Evolutionary conservation across 2,888 invertebrate species (phyloP).

Genomic region (Agrypnus murinus): DNA sequence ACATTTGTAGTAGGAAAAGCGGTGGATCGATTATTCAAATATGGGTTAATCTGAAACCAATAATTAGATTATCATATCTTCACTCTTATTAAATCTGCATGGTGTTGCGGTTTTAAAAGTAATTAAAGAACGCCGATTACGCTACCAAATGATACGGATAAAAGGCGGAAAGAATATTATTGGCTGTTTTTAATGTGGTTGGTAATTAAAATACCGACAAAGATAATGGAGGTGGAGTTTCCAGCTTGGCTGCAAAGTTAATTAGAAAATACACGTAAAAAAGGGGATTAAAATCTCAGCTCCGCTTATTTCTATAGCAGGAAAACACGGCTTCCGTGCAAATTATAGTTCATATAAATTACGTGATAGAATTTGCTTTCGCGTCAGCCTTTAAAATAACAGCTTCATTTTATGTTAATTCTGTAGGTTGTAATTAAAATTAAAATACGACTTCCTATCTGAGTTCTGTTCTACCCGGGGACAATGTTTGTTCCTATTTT

Average conservation of each 20-base stretch:
- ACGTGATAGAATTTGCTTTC: constrained; percentile 51
- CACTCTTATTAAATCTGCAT: constrained; percentile 43
- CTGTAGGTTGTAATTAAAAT: constrained; percentile 46
- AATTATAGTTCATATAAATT: constrained; percentile 53
- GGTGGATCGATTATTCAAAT: constrained; percentile 26
- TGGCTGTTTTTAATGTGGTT: constrained; percentile 51
- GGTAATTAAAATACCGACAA: constrained; percentile 51
- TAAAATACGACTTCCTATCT: constrained; percentile 43
- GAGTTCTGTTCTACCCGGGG: constrained; percentile 29
- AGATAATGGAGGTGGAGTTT: constrained; percentile 52
- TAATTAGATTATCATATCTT: constrained; percentile 45
- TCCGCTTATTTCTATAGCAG: constrained; percentile 51
- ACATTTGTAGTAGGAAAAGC: constrained; percentile 10
- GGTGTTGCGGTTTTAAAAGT: constrained; percentile 45
- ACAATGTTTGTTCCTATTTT: constrained; percentile 29
- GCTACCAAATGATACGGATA: constrained; percentile 44
- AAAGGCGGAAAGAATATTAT: constrained; percentile 51
- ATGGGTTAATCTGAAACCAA: constrained; percentile 39
- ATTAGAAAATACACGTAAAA: constrained; percentile 54
- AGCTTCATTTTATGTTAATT: constrained; percentile 51
- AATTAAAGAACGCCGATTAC: constrained; percentile 47
- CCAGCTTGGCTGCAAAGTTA: constrained; percentile 52
- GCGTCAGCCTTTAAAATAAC: constrained; percentile 45
- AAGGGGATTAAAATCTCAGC: constrained; percentile 52
- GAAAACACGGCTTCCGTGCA: constrained; percentile 50